A percentile compares a stretch with the other conserved stretches of the same genome.
Evolutionary conservation across 2,113 vertebrate genomes (phyloP).

Genomic region (Scomber scombrus): DNA sequence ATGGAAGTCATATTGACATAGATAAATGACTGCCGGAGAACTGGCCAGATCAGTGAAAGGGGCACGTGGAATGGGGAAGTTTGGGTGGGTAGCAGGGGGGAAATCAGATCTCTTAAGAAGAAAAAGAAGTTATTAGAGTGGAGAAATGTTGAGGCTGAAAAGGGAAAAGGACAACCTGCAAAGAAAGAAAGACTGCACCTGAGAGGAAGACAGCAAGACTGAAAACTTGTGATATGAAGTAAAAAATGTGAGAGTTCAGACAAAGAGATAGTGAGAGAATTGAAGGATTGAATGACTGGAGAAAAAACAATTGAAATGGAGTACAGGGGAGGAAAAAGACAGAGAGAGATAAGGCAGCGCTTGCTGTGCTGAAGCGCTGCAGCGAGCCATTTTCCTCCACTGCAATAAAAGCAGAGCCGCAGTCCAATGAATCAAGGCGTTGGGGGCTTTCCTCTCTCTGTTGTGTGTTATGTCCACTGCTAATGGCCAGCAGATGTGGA

Average conservation of each 20-base stretch:
- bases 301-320: constrained; percentile 37
- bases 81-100: constrained; percentile 31
- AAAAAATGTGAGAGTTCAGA: constrained; percentile 9
- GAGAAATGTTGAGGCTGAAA: background rate
- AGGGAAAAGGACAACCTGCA: background rate
- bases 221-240: background rate
- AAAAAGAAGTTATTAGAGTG: constrained; percentile 2
- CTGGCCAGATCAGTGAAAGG: constrained; percentile 25
- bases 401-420: constrained; percentile 79
- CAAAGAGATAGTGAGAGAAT: constrained; percentile 7
- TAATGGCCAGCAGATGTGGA: constrained; percentile 86
- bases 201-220: constrained; percentile 9
- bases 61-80: background rate
- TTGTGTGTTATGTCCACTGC: constrained; percentile 82
- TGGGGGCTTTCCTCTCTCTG: constrained; percentile 83
- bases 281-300: constrained; percentile 26
- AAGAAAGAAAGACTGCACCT: constrained; percentile 25
- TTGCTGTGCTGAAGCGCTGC: constrained; percentile 50
- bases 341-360: constrained; percentile 64
- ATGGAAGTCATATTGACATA: constrained; percentile 65
- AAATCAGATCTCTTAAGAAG: constrained; percentile 34
- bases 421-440: constrained; percentile 83
- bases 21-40: constrained; percentile 65
- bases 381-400: constrained; percentile 56
- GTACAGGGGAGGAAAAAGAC: constrained; percentile 30